Percentiles rank a stretch among this genome's conserved stretches.
phyloP scores from a whole-genome alignment of 2,113 vertebrate genomes.

The Arizona elegans region DNA sequence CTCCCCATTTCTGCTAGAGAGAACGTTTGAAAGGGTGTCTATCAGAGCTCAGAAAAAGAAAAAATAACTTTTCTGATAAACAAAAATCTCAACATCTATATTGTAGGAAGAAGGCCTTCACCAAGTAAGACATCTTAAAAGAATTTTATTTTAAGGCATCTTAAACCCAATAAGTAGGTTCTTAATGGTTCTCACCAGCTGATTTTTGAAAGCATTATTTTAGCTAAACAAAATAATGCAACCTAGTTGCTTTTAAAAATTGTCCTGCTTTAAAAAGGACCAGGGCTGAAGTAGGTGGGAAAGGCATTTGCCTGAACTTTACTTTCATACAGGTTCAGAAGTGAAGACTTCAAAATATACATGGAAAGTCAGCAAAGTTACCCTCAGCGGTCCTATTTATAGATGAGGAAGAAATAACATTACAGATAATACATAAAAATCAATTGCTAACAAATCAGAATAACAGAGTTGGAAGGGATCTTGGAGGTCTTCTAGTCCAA shows the following conservation, averaged over 20 bases:
- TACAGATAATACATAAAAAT: not conserved
- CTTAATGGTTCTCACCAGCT: not conserved
- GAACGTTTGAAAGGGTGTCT: not conserved
- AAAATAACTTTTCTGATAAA: not conserved
- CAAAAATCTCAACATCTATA: not conserved
- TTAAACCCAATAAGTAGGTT: not conserved
- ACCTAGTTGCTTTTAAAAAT: not conserved
- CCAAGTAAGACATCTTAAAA: not conserved
- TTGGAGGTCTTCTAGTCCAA: not conserved
- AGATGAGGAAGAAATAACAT: not conserved
- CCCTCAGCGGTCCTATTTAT: not conserved
- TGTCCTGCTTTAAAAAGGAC: too few species aligned
- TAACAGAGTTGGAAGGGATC: not conserved
- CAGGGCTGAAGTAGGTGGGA: not conserved
- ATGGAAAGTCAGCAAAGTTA: too few species aligned
- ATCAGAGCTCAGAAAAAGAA: not conserved
- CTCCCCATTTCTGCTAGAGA: not conserved
- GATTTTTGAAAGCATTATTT: not conserved
- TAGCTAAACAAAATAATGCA: not conserved
- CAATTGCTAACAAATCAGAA: not conserved
- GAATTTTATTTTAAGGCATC: not conserved
- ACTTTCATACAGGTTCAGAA: not conserved
- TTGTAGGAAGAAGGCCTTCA: not conserved
- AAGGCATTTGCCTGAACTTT: not conserved
- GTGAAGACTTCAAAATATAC: not conserved